Percentiles rank a stretch among this genome's conserved stretches.
Evolutionary conservation across 37 sponge, comb jelly and placozoan genomes (phyloP).

Genomic region (Diacarnus erythraeanus): DNA sequence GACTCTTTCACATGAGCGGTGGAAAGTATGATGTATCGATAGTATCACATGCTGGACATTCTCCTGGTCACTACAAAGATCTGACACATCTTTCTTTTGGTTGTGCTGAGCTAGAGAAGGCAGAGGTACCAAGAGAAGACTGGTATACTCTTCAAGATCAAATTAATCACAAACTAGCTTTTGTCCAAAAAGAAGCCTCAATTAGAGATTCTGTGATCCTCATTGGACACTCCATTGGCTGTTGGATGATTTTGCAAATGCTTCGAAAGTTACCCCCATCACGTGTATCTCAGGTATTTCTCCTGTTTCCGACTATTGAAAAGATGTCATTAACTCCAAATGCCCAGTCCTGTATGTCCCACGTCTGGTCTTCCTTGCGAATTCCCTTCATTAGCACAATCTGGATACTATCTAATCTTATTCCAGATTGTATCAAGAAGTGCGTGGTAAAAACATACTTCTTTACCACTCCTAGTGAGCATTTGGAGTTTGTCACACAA

Average conservation of each 20-base stretch:
- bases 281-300: conserved; percentile 41
- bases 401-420: conserved; percentile 18
- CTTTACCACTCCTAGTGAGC: conserved; percentile 27
- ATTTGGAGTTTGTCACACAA: conserved; percentile 24
- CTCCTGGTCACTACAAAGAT: conserved; percentile 45
- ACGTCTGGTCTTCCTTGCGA: conserved; percentile 31
- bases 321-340: conserved; percentile 56
- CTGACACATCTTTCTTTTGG: not conserved
- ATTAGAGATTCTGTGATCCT: conserved; percentile 36
- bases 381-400: conserved; percentile 7
- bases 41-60: conserved; percentile 83
- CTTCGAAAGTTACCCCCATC: conserved; percentile 26
- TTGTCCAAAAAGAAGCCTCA: conserved; percentile 22
- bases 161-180: conserved; percentile 80
- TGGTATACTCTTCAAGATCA: conserved; percentile 77
- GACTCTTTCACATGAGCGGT: conserved; percentile 42
- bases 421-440: not conserved
- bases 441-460: conserved; percentile 15
- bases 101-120: not conserved
- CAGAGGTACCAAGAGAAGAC: not conserved
- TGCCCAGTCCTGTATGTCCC: conserved; percentile 18
- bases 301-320: conserved; percentile 81
- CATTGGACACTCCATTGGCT: conserved; percentile 87
- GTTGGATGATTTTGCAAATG: conserved; percentile 74
- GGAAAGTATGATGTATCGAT: conserved; percentile 43